phyloP scores from a whole-genome alignment of 2,797 vertebrate genomes.

The Florisuga fusca region DNA sequence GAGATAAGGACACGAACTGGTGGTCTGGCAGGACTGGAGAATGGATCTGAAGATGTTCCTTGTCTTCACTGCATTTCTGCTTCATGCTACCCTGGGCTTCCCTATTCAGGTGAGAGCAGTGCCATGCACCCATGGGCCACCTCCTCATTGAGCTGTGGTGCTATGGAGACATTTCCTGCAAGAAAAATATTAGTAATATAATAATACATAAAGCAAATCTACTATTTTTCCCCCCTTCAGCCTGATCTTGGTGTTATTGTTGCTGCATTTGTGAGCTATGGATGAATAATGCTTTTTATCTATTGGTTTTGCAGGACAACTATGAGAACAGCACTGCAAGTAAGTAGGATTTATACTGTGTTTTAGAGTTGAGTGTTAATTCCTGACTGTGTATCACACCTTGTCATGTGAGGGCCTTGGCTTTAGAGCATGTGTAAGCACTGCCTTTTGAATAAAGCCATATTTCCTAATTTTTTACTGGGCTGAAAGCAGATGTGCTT shows the following conservation, averaged over 20 bases:
- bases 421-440: neutral
- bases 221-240: neutral
- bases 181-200: neutral
- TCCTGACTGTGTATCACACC: neutral
- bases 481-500: neutral
- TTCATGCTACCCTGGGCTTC: neutral
- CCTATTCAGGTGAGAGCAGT: conserved; percentile 54
- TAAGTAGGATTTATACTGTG: conserved; percentile 51
- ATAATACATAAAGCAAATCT: neutral
- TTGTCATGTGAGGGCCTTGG: neutral
- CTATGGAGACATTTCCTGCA: neutral
- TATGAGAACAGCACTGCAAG: conserved; percentile 43
- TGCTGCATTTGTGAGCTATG: neutral
- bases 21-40: neutral
- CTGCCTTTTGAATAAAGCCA: neutral
- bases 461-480: neutral
- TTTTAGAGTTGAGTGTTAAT: neutral
- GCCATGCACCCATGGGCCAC: rapidly evolving
- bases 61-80: neutral
- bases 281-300: conserved; percentile 35
- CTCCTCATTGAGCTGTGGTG: neutral
- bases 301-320: conserved; percentile 60
- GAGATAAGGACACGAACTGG: neutral
- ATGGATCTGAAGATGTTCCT: neutral
- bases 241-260: neutral